Conservation (phyloP, 2,797 vertebrate genomes). For the Taeniopygia guttata region DNA sequence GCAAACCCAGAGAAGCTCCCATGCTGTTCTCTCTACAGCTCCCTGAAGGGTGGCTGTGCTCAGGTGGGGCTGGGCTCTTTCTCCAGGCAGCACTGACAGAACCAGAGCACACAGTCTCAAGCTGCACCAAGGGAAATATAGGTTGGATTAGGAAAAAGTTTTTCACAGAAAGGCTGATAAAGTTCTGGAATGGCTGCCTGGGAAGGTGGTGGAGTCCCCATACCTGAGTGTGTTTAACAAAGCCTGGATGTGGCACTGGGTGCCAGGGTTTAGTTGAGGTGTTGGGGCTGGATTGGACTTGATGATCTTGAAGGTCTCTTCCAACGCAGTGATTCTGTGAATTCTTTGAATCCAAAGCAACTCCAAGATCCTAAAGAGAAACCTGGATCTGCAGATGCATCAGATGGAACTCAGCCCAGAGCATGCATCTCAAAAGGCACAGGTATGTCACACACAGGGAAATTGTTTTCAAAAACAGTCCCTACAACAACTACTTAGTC, state of each 20-base stretch:
- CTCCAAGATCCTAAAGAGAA: background rate
- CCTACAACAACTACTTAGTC: background rate
- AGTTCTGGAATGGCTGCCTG: fast-evolving
- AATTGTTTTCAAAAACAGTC: background rate
- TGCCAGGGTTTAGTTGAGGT: background rate
- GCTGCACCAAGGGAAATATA: background rate
- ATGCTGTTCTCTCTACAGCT: background rate
- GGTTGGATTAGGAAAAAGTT: background rate
- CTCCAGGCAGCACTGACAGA: background rate
- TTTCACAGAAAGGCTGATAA: background rate
- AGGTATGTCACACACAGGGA: background rate
- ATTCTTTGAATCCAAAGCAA: background rate
- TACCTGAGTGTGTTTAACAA: background rate
- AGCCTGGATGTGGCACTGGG: background rate
- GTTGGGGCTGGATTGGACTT: background rate
- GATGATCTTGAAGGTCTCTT: background rate
- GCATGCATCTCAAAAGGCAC: background rate
- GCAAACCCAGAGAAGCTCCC: background rate
- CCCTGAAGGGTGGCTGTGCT: background rate
- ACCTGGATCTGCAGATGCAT: background rate
- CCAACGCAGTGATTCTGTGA: background rate
- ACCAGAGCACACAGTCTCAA: background rate
- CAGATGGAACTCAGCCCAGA: background rate
- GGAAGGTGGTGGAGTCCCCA: background rate
- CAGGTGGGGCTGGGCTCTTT: background rate